Evolutionary conservation across 2,888 invertebrate genomes (phyloP), one percentile per base, ranked within the genome.

Genomic region (Uropetala carovei): DNA sequence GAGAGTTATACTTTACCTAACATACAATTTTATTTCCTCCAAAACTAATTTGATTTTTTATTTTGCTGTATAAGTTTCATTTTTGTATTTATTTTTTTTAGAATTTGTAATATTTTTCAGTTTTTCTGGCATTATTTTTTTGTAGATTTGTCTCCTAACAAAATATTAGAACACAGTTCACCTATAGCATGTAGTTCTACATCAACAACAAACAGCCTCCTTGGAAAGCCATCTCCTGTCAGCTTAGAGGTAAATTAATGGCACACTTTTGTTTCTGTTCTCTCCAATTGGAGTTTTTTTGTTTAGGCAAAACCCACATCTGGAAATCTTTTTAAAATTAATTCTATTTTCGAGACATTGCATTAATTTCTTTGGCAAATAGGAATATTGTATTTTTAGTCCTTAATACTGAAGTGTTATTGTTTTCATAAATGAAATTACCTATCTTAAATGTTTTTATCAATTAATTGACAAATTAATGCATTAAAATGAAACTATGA

Each of bases 71-170:
- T 75, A 22, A 13, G 27, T 22, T 75, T 43, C 43, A 43, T 43
- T 43, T 75, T 22, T 75, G 9, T 68, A 27, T 75, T 75, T 75
- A 75, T 75, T 75, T 27, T 27, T n/a, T 68, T 75, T 75, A 27
- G 75, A 22, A 27, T 75, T 27, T 75, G 22, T 27, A 27, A 27
- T 75, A 43, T 89, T 60, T 86, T 18, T 89, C 18, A 18, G 16
- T 68, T 68, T 22, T 64, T 43, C 43, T 89, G 60, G 30, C 43
- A 89, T 43, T 89, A 43, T 89, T 89, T 57, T n/a, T 89, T 43
- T 64, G 27, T 89, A 89, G 89, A 89, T 60, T 16, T 89, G 30
- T 89, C 89, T 68, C n/a, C 89, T 64, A 89, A 89, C 64, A 86
- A 86, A 86, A 86, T 30, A 10, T 89, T 89, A 64, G 89, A 89